Base-by-base conservation (phyloP, 2,797 vertebrate species). In the Enteromius trimaculatus region DNA sequence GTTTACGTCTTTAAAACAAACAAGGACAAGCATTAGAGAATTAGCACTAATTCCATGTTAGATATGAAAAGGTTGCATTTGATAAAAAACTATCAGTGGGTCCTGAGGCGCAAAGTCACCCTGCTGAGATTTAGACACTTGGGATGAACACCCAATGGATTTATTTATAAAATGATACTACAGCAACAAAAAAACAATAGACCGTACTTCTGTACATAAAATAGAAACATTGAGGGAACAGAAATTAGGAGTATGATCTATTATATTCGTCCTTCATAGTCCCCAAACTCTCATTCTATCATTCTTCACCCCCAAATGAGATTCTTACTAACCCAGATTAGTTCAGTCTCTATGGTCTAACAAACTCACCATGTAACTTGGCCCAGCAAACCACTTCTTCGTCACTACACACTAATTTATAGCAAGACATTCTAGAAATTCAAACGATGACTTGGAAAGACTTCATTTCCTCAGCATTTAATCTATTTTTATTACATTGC, bases 281-380 rank as follows among this genome's bases (percentile, higher is more conserved):
- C 37, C 53, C 39, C 21, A 47, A 64, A 29, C 8, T 60, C 53
- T 49, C 39, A 16, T 34, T 78, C 31, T 31, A 42, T 47, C 29
- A 68, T 49, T 26, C 53, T 76, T 39, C 29, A 37, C 55, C 29
- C 16, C 58, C 31, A 69, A 31, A 58, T 62, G 68, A 81, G 42
- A 51, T 39, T 29, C 29, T 53, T 23, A 53, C 44, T 81, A 68
- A 84, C 74, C 74, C 78, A 78, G 37, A 72, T 84, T 65, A 79
- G 31, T 51, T 81, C 42, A n/a, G 71, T 86, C 72, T 83, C 62
- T 39, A 47, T 31, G 34, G 89, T 69, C 44, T 91, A 31, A 53
- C 51, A 90, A 84, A 86, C 87, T 90, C 90, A 92, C 64, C 86
- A 86, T 87, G 72, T 90, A 88, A 82, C 87, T 91, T 87, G 68